These are phyloP conservation scores for Acanthopagrus latus DNA, from an alignment of 2,797 vertebrate species.

Conservation along the genomic window DNA sequence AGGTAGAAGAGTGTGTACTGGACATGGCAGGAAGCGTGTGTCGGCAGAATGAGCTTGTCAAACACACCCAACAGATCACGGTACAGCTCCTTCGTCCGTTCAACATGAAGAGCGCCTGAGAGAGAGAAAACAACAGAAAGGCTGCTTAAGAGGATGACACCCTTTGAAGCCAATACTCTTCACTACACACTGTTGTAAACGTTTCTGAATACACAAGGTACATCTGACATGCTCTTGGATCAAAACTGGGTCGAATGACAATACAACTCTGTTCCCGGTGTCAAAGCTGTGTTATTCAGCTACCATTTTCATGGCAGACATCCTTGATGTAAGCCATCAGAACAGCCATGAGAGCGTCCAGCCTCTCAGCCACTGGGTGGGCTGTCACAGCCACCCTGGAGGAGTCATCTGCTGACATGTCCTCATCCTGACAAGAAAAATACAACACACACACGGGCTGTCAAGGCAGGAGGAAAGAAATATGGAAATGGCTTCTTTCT, in stretches of 20 bases:
- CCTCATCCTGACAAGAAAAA: conserved; percentile 89
- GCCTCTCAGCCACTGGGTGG: conserved; percentile 91
- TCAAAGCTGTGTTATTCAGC: neutral
- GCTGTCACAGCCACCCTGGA: conserved; percentile 77
- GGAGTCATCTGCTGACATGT: conserved; percentile 71
- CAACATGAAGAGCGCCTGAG: conserved; percentile 87
- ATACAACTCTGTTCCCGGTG: neutral
- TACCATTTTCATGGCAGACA: conserved; percentile 88
- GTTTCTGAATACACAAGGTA: neutral
- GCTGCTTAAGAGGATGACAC: neutral
- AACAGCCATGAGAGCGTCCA: conserved; percentile 91
- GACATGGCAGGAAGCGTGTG: conserved; percentile 93
- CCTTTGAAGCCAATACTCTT: neutral
- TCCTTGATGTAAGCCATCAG: conserved; percentile 92
- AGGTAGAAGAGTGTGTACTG: conserved; percentile 95
- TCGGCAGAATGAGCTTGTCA: conserved; percentile 95
- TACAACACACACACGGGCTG: neutral
- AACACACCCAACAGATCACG: conserved; percentile 90
- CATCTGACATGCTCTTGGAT: neutral
- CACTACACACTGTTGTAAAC: neutral
- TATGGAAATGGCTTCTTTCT: no score
- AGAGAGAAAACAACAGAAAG: conserved; percentile 2
- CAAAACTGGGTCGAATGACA: neutral
- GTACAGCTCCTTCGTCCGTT: conserved; percentile 91
- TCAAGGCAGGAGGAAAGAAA: neutral